phyloP scores from a whole-genome alignment of 2,888 invertebrate genomes.

The Melinaea marsaeus region DNA sequence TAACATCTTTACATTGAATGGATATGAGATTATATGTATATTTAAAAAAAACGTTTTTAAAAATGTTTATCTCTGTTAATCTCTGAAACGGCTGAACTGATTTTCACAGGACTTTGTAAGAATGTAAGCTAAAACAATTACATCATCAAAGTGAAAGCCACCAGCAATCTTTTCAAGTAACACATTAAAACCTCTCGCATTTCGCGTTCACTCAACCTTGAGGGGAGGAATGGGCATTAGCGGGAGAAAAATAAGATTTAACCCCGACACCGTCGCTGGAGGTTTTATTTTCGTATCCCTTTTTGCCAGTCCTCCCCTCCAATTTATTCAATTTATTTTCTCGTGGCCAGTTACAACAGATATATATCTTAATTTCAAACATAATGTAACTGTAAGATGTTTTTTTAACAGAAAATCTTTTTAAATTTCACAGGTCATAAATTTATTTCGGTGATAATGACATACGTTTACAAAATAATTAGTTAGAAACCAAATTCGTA shows the following conservation, averaged over 20 bases:
- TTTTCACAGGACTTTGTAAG: not conserved
- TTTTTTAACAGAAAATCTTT: not conserved
- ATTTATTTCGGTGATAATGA: no score
- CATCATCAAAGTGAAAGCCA: slow-evolving; percentile 10
- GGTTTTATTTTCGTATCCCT: slow-evolving; percentile 52
- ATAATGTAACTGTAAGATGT: slow-evolving; percentile 30
- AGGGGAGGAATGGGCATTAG: slow-evolving; percentile 60
- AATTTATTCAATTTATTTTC: slow-evolving; percentile 56
- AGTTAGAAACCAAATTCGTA: no score
- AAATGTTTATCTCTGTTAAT: no score
- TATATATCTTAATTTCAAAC: slow-evolving; percentile 51
- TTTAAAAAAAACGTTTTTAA: no score
- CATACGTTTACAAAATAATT: no score
- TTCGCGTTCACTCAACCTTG: slow-evolving; percentile 65
- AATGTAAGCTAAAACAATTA: slow-evolving; percentile 4
- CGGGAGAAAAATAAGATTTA: slow-evolving; percentile 72
- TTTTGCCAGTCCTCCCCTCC: slow-evolving; percentile 49
- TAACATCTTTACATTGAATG: no score
- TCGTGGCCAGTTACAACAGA: slow-evolving; percentile 43
- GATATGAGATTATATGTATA: no score
- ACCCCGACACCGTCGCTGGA: slow-evolving; percentile 58
- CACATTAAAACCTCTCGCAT: slow-evolving; percentile 42
- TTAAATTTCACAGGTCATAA: no score
- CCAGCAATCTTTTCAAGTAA: slow-evolving; percentile 18
- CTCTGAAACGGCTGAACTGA: no score